Evolutionary conservation across 2,888 invertebrate species (phyloP).

Genomic region (Lacanobia wlatinum): DNA sequence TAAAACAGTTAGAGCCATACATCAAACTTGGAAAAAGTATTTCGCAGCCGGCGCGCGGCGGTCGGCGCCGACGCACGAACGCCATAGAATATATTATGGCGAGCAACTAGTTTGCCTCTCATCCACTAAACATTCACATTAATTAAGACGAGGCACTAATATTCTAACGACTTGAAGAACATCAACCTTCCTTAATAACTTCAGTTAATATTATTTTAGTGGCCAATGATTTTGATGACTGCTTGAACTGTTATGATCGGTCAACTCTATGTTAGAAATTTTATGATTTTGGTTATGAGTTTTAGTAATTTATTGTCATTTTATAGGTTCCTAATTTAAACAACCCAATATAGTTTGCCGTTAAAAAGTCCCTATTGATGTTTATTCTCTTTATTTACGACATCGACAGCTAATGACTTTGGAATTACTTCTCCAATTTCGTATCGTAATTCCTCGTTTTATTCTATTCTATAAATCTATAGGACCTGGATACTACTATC

Average conservation of each 20-base stretch:
- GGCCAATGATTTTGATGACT: conserved; percentile 22
- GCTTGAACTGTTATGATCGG: conserved; percentile 5
- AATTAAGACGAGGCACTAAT: conserved; percentile 49
- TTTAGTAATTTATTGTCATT: conserved; percentile 12
- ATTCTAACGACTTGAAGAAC: conserved; percentile 36
- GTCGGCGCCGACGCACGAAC: background rate
- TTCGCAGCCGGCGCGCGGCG: background rate
- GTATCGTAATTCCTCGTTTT: background rate
- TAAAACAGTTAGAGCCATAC: conserved; percentile 11
- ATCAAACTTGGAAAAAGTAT: conserved; percentile 13
- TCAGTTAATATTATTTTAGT: conserved; percentile 26
- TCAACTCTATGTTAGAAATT: background rate
- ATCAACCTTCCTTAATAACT: conserved; percentile 15
- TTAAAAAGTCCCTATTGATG: background rate
- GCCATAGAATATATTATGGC: conserved; percentile 15
- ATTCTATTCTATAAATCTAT: background rate
- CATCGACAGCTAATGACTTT: background rate
- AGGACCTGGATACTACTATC: background rate
- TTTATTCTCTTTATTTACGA: no score
- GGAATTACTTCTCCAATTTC: background rate
- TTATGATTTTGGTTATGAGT: conserved; percentile 2
- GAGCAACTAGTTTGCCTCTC: conserved; percentile 48
- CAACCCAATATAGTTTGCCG: background rate
- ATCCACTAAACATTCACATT: conserved; percentile 44
- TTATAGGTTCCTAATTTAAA: conserved; percentile 15